Conservation (phyloP, 2,797 vertebrate species). For the Sardinella longiceps region DNA sequence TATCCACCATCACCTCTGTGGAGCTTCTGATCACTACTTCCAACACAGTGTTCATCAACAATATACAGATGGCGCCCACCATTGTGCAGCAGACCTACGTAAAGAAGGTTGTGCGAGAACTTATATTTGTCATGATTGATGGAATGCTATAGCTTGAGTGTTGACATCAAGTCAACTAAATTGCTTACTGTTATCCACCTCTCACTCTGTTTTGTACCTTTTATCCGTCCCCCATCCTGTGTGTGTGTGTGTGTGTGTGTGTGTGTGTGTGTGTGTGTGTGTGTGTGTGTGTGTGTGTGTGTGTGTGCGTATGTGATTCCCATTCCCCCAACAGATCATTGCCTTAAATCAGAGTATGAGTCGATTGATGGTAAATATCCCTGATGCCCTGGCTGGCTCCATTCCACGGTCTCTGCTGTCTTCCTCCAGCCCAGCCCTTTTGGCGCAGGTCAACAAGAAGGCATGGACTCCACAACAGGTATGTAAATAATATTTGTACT, state of each 20-base stretch:
- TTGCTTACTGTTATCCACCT: too few relatives aligned
- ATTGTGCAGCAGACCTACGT: slow-evolving; percentile 60
- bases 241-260: background rate
- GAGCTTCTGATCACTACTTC: slow-evolving; percentile 50
- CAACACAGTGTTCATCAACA: slow-evolving; percentile 59
- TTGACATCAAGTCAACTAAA: too few relatives aligned
- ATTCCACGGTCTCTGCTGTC: slow-evolving; percentile 59
- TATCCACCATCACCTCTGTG: slow-evolving; percentile 49
- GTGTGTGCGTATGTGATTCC: too few relatives aligned
- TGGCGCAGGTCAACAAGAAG: slow-evolving; percentile 58
- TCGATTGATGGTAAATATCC: slow-evolving; percentile 61
- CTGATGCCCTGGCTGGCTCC: slow-evolving; percentile 58
- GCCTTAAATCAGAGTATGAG: slow-evolving; percentile 51
- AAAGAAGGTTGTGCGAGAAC: slow-evolving; percentile 60
- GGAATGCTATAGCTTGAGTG: too few relatives aligned
- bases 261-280: background rate
- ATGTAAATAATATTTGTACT: too few relatives aligned
- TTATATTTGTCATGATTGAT: too few relatives aligned
- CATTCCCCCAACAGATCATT: slow-evolving; percentile 60
- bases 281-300: background rate
- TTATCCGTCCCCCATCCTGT: background rate
- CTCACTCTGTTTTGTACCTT: too few relatives aligned
- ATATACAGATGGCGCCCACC: slow-evolving; percentile 57
- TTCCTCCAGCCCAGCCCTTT: slow-evolving; percentile 34
- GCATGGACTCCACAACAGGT: slow-evolving; percentile 50